Conservation (phyloP, 2,888 invertebrate species). For the Acanthococcus lagerstroemiae region DNA sequence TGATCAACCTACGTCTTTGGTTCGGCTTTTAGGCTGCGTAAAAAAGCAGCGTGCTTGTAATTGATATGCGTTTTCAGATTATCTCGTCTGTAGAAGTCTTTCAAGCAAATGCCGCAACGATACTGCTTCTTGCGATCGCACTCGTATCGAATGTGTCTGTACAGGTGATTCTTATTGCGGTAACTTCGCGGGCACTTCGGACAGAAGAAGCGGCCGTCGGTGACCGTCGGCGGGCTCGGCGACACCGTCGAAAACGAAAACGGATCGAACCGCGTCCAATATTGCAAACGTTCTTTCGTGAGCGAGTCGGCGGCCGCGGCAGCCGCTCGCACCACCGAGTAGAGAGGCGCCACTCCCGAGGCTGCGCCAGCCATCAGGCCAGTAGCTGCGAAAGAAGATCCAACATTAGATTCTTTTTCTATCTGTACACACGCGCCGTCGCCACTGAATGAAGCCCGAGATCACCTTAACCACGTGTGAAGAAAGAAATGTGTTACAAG, state of each 20-base stretch:
- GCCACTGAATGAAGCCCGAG: too few species aligned
- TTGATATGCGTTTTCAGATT: constrained; percentile 35
- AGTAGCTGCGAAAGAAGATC: constrained; percentile 2
- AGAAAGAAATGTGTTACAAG: too few species aligned
- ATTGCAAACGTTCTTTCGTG: constrained; percentile 33
- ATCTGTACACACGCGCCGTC: too few species aligned
- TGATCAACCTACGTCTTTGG: too few species aligned
- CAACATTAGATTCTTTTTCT: too few species aligned
- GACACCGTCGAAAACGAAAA: constrained; percentile 20
- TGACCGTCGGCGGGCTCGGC: constrained; percentile 4
- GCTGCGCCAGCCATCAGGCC: constrained; percentile 23
- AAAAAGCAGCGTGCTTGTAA: constrained; percentile 33
- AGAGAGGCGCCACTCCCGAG: constrained; percentile 18
- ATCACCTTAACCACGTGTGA: too few species aligned
- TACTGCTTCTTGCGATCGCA: constrained; percentile 43
- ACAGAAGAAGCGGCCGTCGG: constrained; percentile 34
- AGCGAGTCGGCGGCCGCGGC: constrained; percentile 28
- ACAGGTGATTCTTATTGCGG: constrained; percentile 35
- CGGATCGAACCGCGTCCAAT: constrained; percentile 32
- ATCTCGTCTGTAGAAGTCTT: constrained; percentile 39
- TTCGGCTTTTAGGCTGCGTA: constrained; percentile 22
- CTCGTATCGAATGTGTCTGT: constrained; percentile 41
- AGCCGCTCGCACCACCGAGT: constrained; percentile 24
- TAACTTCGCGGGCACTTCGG: constrained; percentile 36
- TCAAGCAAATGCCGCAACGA: constrained; percentile 42